Conservation (phyloP, 2,888 invertebrate species). For the Disparrhopalites patrizii region DNA sequence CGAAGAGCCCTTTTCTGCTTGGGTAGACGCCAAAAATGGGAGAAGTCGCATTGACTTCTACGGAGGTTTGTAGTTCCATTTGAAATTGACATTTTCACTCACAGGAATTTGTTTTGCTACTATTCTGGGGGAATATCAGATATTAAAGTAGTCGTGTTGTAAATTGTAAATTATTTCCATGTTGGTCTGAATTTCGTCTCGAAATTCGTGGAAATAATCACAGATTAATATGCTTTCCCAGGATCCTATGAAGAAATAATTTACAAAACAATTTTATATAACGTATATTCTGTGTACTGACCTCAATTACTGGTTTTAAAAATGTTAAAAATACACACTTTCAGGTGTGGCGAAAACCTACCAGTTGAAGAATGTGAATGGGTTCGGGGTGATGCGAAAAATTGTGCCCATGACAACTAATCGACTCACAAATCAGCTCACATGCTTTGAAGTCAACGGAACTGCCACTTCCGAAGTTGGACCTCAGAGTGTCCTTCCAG, state of each 20-base stretch:
- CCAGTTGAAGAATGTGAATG: slow-evolving; percentile 58
- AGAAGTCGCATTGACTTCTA: slow-evolving; percentile 88
- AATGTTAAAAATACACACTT: slow-evolving; percentile 17
- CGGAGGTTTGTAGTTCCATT: slow-evolving; percentile 59
- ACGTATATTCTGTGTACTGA: too few relatives aligned
- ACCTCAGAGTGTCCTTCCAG: slow-evolving; percentile 77
- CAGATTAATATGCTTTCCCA: too few relatives aligned
- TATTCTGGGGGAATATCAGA: not conserved
- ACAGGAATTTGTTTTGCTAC: too few relatives aligned
- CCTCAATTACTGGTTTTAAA: too few relatives aligned
- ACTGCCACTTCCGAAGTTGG: slow-evolving; percentile 59
- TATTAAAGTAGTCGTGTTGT: too few relatives aligned
- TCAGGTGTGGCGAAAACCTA: slow-evolving; percentile 83
- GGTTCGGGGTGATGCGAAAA: slow-evolving; percentile 71
- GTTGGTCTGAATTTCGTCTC: not conserved
- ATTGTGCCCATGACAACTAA: slow-evolving; percentile 82
- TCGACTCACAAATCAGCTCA: slow-evolving; percentile 63
- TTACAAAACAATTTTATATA: too few relatives aligned
- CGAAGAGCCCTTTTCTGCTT: slow-evolving; percentile 83
- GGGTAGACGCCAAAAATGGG: slow-evolving; percentile 70
- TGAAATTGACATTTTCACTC: not conserved
- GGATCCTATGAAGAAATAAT: too few relatives aligned
- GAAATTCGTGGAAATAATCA: not conserved
- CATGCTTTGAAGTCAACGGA: slow-evolving; percentile 82
- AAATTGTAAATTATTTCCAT: too few relatives aligned